Evolutionary conservation across 1,140 invertebrate species (phyloP).

Genomic region (Caenorhabditis remanei): DNA sequence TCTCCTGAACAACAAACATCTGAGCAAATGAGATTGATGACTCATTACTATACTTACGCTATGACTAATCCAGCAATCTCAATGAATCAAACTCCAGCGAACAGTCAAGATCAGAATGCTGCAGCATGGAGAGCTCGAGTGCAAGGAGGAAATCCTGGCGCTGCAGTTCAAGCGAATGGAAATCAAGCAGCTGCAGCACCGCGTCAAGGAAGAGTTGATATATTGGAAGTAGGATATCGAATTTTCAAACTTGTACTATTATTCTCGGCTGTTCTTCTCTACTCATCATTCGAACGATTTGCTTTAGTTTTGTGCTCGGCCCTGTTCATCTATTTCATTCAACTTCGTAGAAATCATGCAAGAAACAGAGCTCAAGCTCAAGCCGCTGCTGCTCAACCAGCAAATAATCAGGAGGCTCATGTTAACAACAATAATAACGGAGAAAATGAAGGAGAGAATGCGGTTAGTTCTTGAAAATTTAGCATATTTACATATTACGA

Average conservation of each 20-base stretch:
- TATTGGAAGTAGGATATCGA: conserved; percentile 45
- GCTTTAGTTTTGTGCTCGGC: conserved; percentile 7
- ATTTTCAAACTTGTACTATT: conserved; percentile 38
- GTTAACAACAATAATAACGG: conserved; percentile 42
- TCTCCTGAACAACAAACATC: not conserved
- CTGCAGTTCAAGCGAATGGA: not conserved
- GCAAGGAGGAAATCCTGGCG: not conserved
- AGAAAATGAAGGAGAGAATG: conserved; percentile 44
- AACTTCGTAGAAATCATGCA: conserved; percentile 18
- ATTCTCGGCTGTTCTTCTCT: conserved; percentile 22
- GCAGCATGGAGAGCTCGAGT: not conserved
- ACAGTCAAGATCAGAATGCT: conserved; percentile 1
- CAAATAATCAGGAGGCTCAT: conserved; percentile 26
- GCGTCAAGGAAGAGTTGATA: conserved; percentile 32
- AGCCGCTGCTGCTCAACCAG: conserved; percentile 10
- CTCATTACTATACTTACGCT: conserved; percentile 27
- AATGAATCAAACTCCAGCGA: not conserved
- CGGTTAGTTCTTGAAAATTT: not conserved
- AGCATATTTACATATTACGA: too few species aligned
- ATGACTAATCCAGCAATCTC: not conserved
- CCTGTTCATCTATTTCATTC: conserved; percentile 36
- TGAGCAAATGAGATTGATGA: conserved; percentile 10
- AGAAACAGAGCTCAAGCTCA: conserved; percentile 22
- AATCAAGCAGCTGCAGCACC: conserved; percentile 17
- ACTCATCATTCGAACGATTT: conserved; percentile 33